Conservation (phyloP, 2,113 vertebrate genomes). For the Perca flavescens region DNA sequence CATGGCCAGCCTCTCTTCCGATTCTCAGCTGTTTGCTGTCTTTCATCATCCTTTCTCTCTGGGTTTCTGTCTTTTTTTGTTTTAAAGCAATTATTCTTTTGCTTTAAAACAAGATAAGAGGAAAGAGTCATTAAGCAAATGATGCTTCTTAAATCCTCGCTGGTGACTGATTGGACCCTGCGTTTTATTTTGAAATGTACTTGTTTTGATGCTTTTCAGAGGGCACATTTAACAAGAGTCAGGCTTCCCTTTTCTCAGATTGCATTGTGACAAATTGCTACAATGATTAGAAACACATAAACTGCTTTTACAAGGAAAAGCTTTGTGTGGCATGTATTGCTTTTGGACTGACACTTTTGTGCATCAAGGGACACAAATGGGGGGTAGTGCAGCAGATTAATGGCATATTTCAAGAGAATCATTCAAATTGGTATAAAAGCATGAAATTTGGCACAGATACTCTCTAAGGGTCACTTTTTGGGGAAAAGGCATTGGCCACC, state of each 20-base stretch:
- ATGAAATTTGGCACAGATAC: too few species aligned
- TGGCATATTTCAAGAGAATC: too few species aligned
- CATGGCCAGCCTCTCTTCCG: constrained; percentile 9
- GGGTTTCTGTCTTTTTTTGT: neutral
- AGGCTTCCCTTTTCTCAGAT: neutral
- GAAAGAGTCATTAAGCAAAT: constrained; percentile 32
- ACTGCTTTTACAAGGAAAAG: neutral
- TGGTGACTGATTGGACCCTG: constrained; percentile 22
- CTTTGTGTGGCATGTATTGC: neutral
- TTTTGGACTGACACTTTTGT: neutral
- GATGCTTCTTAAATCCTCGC: neutral
- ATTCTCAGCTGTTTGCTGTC: constrained; percentile 9
- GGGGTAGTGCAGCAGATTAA: too few species aligned
- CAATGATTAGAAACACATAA: constrained; percentile 1
- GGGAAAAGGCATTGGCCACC: too few species aligned
- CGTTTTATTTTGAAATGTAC: constrained; percentile 1
- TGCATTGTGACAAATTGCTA: constrained; percentile 13
- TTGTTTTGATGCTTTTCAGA: constrained; percentile 16
- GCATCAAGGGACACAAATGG: neutral
- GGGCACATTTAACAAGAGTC: constrained; percentile 21
- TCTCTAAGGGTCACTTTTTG: too few species aligned
- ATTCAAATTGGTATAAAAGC: too few species aligned
- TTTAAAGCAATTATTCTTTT: neutral
- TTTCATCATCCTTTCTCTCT: constrained; percentile 33
- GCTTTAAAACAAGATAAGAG: constrained; percentile 28